A percentile compares a stretch with the other conserved stretches of the same genome.
Conservation (phyloP, 2,113 vertebrate genomes). For the Limanda limanda region DNA sequence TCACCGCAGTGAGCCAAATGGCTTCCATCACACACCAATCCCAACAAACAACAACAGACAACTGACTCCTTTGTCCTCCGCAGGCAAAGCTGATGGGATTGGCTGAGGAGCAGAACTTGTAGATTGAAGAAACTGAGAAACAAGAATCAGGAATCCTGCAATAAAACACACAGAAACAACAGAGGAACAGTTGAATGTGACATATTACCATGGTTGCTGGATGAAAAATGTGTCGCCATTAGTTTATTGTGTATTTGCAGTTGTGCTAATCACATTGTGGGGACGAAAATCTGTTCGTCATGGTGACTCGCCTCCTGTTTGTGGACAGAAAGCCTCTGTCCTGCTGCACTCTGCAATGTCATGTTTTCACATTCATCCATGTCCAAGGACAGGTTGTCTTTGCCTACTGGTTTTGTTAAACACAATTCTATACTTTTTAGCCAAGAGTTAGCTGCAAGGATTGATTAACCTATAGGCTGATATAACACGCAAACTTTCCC, state of each 20-base stretch:
- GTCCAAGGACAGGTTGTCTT: neutral
- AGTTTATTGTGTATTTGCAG: neutral
- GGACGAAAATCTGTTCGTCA: neutral
- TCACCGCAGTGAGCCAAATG: slow-evolving; percentile 49
- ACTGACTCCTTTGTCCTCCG: slow-evolving; percentile 53
- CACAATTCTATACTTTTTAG: neutral
- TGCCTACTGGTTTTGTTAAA: neutral
- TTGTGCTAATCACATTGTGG: neutral
- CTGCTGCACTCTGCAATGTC: neutral
- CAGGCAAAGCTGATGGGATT: slow-evolving; percentile 24
- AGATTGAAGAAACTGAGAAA: slow-evolving; percentile 24
- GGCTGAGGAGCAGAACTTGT: slow-evolving; percentile 26
- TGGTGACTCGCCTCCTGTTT: neutral
- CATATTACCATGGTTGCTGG: slow-evolving; percentile 28
- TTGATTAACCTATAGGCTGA: neutral
- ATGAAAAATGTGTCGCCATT: slow-evolving; percentile 18
- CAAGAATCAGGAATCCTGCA: slow-evolving; percentile 3
- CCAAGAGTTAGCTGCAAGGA: too few relatives aligned
- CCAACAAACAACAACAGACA: slow-evolving; percentile 53
- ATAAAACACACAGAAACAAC: slow-evolving; percentile 35
- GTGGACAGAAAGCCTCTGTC: neutral
- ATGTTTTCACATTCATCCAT: neutral
- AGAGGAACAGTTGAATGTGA: slow-evolving; percentile 23
- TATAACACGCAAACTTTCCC: slow-evolving; percentile 4
- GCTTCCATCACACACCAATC: slow-evolving; percentile 40